phyloP scores from a whole-genome alignment of 2,113 vertebrate species.

The Paradoxurus hermaphroditus region DNA sequence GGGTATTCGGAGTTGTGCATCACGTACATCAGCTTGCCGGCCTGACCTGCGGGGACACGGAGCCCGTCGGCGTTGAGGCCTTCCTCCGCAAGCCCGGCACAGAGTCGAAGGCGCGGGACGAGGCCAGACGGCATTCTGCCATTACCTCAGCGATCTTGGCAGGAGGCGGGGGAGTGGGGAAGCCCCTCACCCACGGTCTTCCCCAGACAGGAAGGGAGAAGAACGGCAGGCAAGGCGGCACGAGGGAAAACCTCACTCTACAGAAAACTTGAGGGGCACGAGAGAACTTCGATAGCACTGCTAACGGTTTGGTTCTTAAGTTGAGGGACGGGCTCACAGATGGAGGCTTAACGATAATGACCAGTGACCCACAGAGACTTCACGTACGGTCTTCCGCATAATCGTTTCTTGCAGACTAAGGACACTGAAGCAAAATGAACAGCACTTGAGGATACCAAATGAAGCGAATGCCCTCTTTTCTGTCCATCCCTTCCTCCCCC shows the following conservation, averaged over 20 bases:
- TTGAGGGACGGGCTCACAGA: background rate
- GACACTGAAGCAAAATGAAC: background rate
- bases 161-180: too few species aligned
- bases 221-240: background rate
- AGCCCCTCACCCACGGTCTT: background rate
- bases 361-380: background rate
- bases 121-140: background rate
- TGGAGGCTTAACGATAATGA: background rate
- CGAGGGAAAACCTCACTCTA: background rate
- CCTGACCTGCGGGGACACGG: constrained; percentile 87
- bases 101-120: background rate
- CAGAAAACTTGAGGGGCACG: background rate
- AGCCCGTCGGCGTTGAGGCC: background rate
- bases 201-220: background rate
- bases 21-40: constrained; percentile 94
- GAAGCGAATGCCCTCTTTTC: background rate
- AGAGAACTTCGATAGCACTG: background rate
- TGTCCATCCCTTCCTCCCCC: background rate
- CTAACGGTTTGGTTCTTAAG: background rate
- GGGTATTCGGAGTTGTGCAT: constrained; percentile 98
- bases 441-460: background rate
- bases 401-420: background rate
- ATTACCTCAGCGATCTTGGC: background rate
- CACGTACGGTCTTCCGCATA: background rate
- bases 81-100: fast-evolving